Evolutionary conservation across 2,113 vertebrate genomes (phyloP), one percentile per base, ranked within the genome.

Genomic region (Lagopus leucura): DNA sequence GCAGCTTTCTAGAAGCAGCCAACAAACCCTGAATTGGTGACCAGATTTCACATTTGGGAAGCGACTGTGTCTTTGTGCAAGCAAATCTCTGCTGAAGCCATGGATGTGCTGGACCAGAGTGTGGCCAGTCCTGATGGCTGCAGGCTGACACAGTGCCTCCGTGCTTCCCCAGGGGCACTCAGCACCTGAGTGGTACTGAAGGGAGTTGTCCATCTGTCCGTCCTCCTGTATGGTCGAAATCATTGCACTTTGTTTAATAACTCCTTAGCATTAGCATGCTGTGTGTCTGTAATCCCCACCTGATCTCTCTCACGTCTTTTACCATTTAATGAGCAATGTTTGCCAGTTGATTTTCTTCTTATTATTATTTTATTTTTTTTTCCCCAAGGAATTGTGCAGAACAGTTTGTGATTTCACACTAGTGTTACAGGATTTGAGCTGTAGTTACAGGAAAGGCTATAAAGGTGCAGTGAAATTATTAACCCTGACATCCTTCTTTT

Each of bases 301-400:
- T 13, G 11, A 32, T 38, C 85, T 65, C 85, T 86, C 89, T 89
- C 40, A 11, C 21, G 42, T 94, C 88, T 97, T 78, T 95, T 91
- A 43, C 57, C 92, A 60, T 95, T 96, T 94, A 95, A 91, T 45
- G 89, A 88, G 71, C 91, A 94, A 86, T 47, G 85, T 86, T 83
- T 89, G 86, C 2, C 5, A 94, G 95, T 95, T 97, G 92, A 90
- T 88, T 48, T 82, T 32, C 75, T 32, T 63, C 40, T 73, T 61
- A 16, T 58, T 78, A 5, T 9, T 48, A 14, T 61, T 6, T 24
- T 64, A 27, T 58, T 79, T 72, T 82, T 74, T 54, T 90, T 95
- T n/a, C n/a, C 94, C 92, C 52, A 52, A 96, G 97, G 92, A 97
- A 84, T 96, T 97, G 94, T 97, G 83, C 93, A 92, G 97, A 97